Conservation (phyloP, 2,797 vertebrate genomes). For the Pipistrellus pipistrellus region DNA sequence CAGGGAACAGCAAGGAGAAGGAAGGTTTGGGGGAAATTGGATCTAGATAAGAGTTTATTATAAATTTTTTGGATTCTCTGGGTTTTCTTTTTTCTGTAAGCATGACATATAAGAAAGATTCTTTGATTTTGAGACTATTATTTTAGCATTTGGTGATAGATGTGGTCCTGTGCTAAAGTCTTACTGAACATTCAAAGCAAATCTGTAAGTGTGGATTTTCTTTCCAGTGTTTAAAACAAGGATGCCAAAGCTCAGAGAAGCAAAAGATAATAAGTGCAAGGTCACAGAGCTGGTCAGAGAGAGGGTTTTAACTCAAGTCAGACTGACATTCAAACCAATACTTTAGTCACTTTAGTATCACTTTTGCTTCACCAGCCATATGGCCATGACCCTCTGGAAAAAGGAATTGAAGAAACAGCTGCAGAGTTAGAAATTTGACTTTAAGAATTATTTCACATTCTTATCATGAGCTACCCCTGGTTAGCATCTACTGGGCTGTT, state of each 20-base stretch:
- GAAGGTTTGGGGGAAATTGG: not conserved
- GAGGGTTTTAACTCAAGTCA: not conserved
- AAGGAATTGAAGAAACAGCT: not conserved
- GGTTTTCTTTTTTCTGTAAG: not conserved
- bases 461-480: not conserved
- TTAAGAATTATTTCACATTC: not conserved
- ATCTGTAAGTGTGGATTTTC: not conserved
- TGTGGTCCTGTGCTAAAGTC: not conserved
- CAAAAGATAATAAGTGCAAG: not conserved
- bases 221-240: not conserved
- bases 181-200: not conserved
- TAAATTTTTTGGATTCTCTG: not conserved
- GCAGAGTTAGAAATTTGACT: not conserved
- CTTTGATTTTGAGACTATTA: not conserved
- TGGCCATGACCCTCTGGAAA: not conserved
- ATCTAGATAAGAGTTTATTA: not conserved
- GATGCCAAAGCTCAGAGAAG: not conserved
- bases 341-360: not conserved
- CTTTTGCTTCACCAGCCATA: not conserved
- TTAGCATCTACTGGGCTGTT: not conserved
- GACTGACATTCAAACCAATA: not conserved
- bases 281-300: not conserved
- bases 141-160: not conserved
- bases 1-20: no score
- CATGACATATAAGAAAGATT: not conserved